Evolutionary conservation across 2,113 vertebrate species (phyloP).

Genomic region (Sphyrna mokarran): DNA sequence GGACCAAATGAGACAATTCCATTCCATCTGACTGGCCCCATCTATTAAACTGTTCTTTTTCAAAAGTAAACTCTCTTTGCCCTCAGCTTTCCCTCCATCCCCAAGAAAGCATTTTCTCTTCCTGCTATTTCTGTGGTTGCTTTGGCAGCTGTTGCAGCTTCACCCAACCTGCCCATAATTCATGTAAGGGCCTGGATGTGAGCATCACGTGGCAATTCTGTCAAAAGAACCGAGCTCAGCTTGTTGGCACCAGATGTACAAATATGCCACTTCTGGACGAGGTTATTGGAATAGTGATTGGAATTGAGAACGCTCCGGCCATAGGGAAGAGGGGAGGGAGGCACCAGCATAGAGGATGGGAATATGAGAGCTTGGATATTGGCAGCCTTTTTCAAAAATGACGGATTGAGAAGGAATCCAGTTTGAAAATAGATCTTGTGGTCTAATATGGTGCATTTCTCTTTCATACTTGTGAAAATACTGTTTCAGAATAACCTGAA

Average conservation of each 20-base stretch:
- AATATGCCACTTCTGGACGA: not conserved
- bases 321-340: not conserved
- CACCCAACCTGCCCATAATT: no score
- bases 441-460: not conserved
- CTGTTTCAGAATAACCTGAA: not conserved
- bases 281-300: not conserved
- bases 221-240: not conserved
- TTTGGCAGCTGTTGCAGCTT: not conserved
- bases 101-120: not conserved
- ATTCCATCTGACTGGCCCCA: not conserved
- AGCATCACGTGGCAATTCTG: not conserved
- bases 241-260: not conserved
- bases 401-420: not conserved
- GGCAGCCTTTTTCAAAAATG: not conserved
- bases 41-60: not conserved
- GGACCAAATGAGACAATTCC: not conserved
- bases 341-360: not conserved
- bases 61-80: not conserved
- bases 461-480: not conserved
- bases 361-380: not conserved
- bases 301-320: not conserved
- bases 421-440: not conserved
- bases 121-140: no score
- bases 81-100: not conserved
- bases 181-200: no score